Conservation (phyloP, 37 sponge, comb jelly and placozoan species). For the Spongia lamella region DNA sequence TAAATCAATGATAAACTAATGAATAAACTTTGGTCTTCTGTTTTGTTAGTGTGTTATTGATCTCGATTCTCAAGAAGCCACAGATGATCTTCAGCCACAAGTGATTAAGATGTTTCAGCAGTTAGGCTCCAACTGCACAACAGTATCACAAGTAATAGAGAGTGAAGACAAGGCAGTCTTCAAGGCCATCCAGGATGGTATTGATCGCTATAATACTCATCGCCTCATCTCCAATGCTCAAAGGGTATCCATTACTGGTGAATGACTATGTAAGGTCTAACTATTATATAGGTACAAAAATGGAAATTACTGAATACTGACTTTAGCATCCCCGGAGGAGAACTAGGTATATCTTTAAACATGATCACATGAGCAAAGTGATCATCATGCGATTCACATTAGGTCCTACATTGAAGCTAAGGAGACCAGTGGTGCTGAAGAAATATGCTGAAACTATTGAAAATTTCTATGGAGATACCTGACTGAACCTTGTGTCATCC, state of each 20-base stretch:
- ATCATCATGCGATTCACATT: no score
- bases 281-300: slow-evolving; percentile 56
- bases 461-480: no score
- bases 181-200: slow-evolving; percentile 72
- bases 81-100: slow-evolving; percentile 52
- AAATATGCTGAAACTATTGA: slow-evolving; percentile 79
- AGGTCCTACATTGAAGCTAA: slow-evolving; percentile 84
- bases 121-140: slow-evolving; percentile 57
- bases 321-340: slow-evolving; percentile 76
- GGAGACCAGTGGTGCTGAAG: slow-evolving; percentile 49
- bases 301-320: slow-evolving; percentile 66
- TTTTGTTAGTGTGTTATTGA: slow-evolving; percentile 73
- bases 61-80: slow-evolving; percentile 66
- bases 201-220: slow-evolving; percentile 68
- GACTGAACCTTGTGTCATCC: no score
- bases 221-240: slow-evolving; percentile 74
- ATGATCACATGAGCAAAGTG: no score
- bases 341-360: slow-evolving; percentile 63
- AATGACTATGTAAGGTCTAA: no score
- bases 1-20: not conserved
- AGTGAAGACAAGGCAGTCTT: slow-evolving; percentile 58
- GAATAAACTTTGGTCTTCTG: not conserved
- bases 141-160: slow-evolving; percentile 73
- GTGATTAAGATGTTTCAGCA: slow-evolving; percentile 18
- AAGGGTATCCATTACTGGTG: no score